phyloP scores from a whole-genome alignment of 2,113 vertebrate species.

The Perognathus longimembris region DNA sequence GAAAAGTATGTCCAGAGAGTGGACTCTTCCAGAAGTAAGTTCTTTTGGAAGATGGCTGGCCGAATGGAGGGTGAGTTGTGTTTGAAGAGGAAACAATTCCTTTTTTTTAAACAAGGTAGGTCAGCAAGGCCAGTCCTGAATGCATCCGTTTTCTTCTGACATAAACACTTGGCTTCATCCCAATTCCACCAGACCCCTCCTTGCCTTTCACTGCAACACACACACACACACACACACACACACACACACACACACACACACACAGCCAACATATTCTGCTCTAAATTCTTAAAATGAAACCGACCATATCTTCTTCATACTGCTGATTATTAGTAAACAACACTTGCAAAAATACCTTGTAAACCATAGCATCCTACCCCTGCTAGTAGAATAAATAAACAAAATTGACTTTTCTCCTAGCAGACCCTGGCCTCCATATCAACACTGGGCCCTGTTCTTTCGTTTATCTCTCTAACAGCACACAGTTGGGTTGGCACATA shows the following conservation, averaged over 20 bases:
- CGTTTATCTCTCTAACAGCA: neutral
- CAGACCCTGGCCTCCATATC: neutral
- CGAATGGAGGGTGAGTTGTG: neutral
- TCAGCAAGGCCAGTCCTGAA: neutral
- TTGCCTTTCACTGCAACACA: neutral
- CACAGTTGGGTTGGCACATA: accelerated
- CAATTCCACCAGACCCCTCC: neutral
- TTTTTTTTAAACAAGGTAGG: neutral
- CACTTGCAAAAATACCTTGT: neutral
- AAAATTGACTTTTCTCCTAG: neutral
- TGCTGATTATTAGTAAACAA: neutral
- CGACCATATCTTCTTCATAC: neutral
- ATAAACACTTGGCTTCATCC: neutral
- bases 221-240: too few relatives aligned
- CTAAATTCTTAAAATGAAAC: neutral
- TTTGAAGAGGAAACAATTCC: neutral
- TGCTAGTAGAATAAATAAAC: neutral
- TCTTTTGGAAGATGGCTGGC: neutral
- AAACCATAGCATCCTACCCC: neutral
- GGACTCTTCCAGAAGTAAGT: neutral
- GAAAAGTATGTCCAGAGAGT: neutral
- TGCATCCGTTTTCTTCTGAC: neutral
- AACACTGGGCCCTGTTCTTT: neutral
- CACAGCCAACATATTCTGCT: neutral
- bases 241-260: neutral